Conservation (phyloP, 2,797 vertebrate genomes). For the Dermochelys coriacea region DNA sequence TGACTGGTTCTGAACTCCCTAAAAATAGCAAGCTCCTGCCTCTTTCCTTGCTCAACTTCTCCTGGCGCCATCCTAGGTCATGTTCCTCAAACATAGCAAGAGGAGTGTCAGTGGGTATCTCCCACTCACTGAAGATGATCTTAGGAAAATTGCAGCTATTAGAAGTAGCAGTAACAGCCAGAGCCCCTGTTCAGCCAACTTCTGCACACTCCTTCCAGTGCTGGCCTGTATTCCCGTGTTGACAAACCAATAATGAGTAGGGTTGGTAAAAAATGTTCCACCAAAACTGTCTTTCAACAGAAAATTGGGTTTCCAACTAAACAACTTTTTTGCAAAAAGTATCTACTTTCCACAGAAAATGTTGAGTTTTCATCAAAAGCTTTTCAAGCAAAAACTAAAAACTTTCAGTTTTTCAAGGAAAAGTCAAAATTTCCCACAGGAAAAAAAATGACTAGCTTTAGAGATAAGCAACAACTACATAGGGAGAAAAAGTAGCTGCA, state of each 20-base stretch:
- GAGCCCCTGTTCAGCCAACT: not conserved
- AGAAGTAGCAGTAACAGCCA: not conserved
- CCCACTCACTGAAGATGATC: not conserved
- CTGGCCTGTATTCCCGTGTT: not conserved
- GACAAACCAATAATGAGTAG: not conserved
- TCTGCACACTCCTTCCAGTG: not conserved
- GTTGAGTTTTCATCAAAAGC: not conserved
- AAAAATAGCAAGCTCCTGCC: not conserved
- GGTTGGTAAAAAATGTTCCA: not conserved
- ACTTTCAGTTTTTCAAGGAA: not conserved
- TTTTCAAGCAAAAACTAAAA: not conserved
- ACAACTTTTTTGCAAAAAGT: not conserved
- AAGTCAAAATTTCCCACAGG: not conserved
- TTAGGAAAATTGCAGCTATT: not conserved
- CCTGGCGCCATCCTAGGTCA: not conserved
- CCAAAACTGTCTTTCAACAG: not conserved
- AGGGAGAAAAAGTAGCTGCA: not conserved
- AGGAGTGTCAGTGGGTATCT: not conserved
- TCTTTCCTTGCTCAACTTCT: not conserved
- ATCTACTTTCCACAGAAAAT: not conserved
- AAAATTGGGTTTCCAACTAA: conserved; percentile 8
- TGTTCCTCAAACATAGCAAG: not conserved
- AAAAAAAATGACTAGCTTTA: not conserved
- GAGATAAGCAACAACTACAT: not conserved
- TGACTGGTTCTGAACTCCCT: not conserved